A percentile compares a stretch with the other conserved stretches of the same genome.
Evolutionary conservation across 2,113 vertebrate genomes (phyloP).

Genomic region (Helogale parvula): DNA sequence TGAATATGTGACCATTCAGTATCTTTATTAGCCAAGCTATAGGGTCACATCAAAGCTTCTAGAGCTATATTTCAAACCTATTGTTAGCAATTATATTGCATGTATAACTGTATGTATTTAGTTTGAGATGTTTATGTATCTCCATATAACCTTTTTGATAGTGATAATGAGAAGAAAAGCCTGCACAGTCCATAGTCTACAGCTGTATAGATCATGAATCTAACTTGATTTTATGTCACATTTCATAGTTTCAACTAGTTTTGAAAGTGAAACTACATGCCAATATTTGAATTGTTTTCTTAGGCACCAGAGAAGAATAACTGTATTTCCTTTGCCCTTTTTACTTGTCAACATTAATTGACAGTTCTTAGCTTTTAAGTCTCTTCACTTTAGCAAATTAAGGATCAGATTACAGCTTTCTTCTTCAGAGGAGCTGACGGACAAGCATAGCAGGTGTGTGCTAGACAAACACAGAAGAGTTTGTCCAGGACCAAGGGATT

Average conservation of each 20-base stretch:
- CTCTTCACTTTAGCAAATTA: constrained; percentile 64
- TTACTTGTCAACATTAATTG: constrained; percentile 58
- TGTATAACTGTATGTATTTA: constrained; percentile 83
- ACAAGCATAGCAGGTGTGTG: constrained; percentile 20
- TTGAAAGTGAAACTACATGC: constrained; percentile 69
- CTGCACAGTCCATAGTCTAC: constrained; percentile 64
- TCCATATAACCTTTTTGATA: constrained; percentile 61
- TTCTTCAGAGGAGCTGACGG: constrained; percentile 63
- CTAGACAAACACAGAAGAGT: constrained; percentile 50
- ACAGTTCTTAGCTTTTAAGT: constrained; percentile 69
- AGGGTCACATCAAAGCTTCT: constrained; percentile 81
- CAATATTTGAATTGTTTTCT: constrained; percentile 63
- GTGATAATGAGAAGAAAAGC: constrained; percentile 58
- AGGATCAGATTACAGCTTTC: constrained; percentile 67
- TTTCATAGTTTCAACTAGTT: constrained; percentile 59
- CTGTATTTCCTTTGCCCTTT: constrained; percentile 71
- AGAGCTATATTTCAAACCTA: constrained; percentile 81
- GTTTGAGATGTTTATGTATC: constrained; percentile 68
- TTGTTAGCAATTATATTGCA: constrained; percentile 86
- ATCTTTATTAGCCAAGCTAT: constrained; percentile 79
- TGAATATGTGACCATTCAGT: constrained; percentile 84
- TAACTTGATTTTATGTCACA: constrained; percentile 77
- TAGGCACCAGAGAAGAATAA: constrained; percentile 59
- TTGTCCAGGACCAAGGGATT: constrained; percentile 51
- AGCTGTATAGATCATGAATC: constrained; percentile 59